A percentile compares a stretch with the other conserved stretches of the same genome.
Evolutionary conservation across 2,113 vertebrate species (phyloP).

Genomic region (Clarias magur): DNA sequence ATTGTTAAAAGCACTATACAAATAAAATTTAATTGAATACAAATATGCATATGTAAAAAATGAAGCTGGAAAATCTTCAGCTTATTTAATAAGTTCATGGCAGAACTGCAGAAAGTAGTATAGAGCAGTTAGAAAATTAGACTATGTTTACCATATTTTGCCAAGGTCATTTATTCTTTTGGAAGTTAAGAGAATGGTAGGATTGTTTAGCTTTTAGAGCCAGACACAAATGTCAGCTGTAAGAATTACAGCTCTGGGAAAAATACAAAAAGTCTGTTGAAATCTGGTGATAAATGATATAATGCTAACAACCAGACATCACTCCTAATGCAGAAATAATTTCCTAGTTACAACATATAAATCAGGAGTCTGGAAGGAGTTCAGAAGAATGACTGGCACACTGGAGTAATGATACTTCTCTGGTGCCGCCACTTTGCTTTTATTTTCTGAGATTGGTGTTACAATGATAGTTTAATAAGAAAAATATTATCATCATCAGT

Average conservation of each 20-base stretch:
- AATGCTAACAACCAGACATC: slow-evolving; percentile 18
- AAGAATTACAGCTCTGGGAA: slow-evolving; percentile 5
- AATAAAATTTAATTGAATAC: too few relatives aligned
- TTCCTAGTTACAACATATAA: slow-evolving; percentile 20
- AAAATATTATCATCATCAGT: slow-evolving; percentile 12
- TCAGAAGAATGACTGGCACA: slow-evolving; percentile 27
- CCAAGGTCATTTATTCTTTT: slow-evolving; percentile 43
- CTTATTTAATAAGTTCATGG: too few relatives aligned
- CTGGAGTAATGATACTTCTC: slow-evolving; percentile 26
- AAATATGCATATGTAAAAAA: neutral
- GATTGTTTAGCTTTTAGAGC: slow-evolving; percentile 30
- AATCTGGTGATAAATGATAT: neutral
- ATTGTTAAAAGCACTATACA: too few relatives aligned
- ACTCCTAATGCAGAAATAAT: neutral
- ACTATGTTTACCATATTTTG: slow-evolving; percentile 7
- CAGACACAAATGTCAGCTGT: slow-evolving; percentile 23
- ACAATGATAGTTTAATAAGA: slow-evolving; percentile 45
- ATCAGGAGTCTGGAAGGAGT: neutral
- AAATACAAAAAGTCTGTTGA: slow-evolving; percentile 20
- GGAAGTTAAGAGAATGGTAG: slow-evolving; percentile 40
- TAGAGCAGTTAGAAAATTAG: slow-evolving; percentile 10
- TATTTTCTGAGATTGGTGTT: slow-evolving; percentile 46
- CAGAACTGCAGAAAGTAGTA: neutral
- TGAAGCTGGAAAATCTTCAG: neutral
- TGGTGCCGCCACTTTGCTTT: slow-evolving; percentile 37